phyloP scores from a whole-genome alignment of 2,797 vertebrate genomes.

The Neostethus bicornis region DNA sequence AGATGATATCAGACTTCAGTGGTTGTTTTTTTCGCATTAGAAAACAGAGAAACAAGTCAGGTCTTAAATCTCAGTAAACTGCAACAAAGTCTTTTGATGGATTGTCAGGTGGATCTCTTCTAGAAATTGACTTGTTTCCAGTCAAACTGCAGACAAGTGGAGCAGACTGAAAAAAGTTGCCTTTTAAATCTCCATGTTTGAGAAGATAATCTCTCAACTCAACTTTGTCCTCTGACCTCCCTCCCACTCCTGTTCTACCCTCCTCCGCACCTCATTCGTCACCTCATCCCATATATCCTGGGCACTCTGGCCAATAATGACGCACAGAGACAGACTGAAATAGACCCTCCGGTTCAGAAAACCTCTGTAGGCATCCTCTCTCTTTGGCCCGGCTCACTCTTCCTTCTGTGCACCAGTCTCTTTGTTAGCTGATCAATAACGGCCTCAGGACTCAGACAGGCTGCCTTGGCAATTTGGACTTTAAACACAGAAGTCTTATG shows the following conservation, averaged over 20 bases:
- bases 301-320: conserved; percentile 57
- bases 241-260: conserved; percentile 19
- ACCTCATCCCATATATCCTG: conserved; percentile 41
- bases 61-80: conserved; percentile 43
- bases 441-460: conserved; percentile 63
- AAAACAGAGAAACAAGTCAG: conserved; percentile 36
- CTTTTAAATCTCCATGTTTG: conserved; percentile 12
- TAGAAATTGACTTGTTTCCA: neutral
- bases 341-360: conserved; percentile 59
- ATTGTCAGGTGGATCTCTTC: conserved; percentile 4
- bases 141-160: conserved; percentile 1
- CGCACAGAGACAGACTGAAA: conserved; percentile 61
- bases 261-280: conserved; percentile 32
- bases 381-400: conserved; percentile 29
- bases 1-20: conserved; percentile 53
- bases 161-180: conserved; percentile 16
- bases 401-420: conserved; percentile 17
- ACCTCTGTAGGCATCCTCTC: conserved; percentile 50
- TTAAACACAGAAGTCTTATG: conserved; percentile 56
- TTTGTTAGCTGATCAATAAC: conserved; percentile 68
- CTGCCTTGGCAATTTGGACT: conserved; percentile 50
- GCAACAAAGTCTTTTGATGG: conserved; percentile 14
- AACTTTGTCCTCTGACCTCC: conserved; percentile 21
- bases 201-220: conserved; percentile 30
- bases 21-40: conserved; percentile 17